phyloP scores from a whole-genome alignment of 2,113 vertebrate genomes.

The Sinocyclocheilus anophthalmus region DNA sequence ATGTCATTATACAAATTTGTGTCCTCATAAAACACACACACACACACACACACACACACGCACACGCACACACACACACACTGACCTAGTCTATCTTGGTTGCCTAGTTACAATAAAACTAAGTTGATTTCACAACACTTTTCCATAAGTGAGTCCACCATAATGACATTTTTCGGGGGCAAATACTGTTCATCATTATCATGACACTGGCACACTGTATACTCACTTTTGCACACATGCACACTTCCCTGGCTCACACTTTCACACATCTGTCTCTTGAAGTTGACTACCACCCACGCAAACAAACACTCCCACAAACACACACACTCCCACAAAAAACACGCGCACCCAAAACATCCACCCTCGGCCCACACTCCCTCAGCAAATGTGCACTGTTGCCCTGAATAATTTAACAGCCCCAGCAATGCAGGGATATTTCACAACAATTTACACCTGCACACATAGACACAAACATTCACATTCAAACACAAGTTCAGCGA shows the following conservation, averaged over 20 bases:
- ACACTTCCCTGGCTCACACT: not conserved
- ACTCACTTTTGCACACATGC: not conserved
- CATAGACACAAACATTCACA: slow-evolving; percentile 30
- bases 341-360: slow-evolving; percentile 31
- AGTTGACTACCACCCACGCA: not conserved
- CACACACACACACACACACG: too few species aligned
- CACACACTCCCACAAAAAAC: too few species aligned
- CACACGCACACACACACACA: not conserved
- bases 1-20: too few species aligned
- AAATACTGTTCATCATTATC: slow-evolving; percentile 1
- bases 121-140: slow-evolving; percentile 25
- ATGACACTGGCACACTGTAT: not conserved
- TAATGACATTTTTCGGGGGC: not conserved
- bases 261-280: not conserved
- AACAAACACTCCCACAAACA: not conserved
- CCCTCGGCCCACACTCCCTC: slow-evolving; percentile 30
- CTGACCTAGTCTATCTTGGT: not conserved
- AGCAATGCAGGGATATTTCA: slow-evolving; percentile 45
- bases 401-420: slow-evolving; percentile 56
- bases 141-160: not conserved
- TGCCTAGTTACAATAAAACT: slow-evolving; percentile 26
- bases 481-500: slow-evolving; percentile 39
- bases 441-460: slow-evolving; percentile 56
- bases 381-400: slow-evolving; percentile 39
- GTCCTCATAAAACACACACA: too few species aligned